Conservation (phyloP, 2,113 vertebrate genomes). For the Casuarius casuarius region DNA sequence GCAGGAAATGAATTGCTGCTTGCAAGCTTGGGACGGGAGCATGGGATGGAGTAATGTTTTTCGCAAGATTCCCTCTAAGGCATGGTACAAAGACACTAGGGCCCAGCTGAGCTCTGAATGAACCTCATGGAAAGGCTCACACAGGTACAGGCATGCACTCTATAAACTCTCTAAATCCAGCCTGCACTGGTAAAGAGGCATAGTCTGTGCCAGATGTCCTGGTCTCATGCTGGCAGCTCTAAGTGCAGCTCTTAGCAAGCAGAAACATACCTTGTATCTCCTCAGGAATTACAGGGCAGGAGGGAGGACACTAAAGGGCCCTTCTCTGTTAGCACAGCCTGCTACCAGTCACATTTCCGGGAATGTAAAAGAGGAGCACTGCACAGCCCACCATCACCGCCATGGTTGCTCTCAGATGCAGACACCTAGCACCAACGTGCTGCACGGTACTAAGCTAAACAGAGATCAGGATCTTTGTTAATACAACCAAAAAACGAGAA, state of each 20-base stretch:
- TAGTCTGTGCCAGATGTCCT: not conserved
- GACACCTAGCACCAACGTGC: accelerated
- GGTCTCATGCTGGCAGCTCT: accelerated
- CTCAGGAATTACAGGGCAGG: accelerated
- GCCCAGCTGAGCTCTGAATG: not conserved
- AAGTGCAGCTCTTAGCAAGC: not conserved
- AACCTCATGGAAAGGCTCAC: not conserved
- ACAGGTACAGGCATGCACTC: not conserved
- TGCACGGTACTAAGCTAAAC: not conserved
- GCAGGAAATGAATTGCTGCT: not conserved
- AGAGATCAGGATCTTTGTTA: not conserved
- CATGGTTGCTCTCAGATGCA: not conserved
- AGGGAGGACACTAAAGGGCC: not conserved
- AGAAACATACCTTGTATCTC: not conserved
- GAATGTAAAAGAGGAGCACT: not conserved
- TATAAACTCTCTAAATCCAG: not conserved
- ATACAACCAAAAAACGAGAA: not conserved
- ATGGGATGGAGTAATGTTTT: not conserved
- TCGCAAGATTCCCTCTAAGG: not conserved
- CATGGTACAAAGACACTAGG: not conserved
- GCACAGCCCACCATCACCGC: not conserved
- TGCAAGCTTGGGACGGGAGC: not conserved
- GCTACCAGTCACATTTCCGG: not conserved
- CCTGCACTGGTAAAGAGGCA: not conserved
- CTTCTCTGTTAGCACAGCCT: not conserved